Base-by-base conservation (phyloP, 2,113 vertebrate species). In the Tetrax tetrax region DNA sequence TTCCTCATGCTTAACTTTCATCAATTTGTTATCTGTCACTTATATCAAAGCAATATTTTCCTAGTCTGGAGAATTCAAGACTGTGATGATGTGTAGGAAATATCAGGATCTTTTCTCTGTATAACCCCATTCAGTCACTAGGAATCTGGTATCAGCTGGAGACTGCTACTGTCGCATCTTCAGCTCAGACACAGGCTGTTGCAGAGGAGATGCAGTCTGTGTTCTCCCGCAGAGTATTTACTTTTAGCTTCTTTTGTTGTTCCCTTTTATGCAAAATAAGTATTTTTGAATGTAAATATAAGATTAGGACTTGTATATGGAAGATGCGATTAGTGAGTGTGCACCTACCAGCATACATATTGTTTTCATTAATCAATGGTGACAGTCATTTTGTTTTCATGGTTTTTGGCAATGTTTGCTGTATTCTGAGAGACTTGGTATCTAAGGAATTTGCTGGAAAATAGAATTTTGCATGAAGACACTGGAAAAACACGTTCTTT, bases 71-170 rank as follows among this genome's bases (percentile, higher is more conserved):
- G 38, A 45, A 72, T 53, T 78, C 35, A 74, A 70, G 76, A 43
- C 56, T 38, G 7, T 90, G 86, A 56, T 75, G 38, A 81, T 54
- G 35, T 8, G 5, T 69, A 87, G 56, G 24, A 89, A 91, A 71
- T 60, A 93, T 77, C 82, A 83, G 64, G 64, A 68, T 83, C 60
- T 90, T 93, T 59, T 64, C 38, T 86, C 38, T 64, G 10, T 83
- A 45, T 96, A 94, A 93, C 95, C 95, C 61, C 88, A 95, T 96
- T 97, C 88, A 94, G 92, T 97, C 93, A 95, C 93, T 81, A 89
- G 76, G 79, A 92, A 96, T 96, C 90, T 94, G 71, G 21, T 77
- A 63, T 96, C 70, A 86, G 60, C 71, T 80, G 85, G 79, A 96
- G 71, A 80, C 25, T 85, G 90, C 92, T 92, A 33, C 83, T 0